Percentiles rank a stretch among this genome's conserved stretches.
These are phyloP conservation scores for Trichopria drosophilae DNA, from an alignment of 2,888 invertebrate genomes.

Conservation along the genomic window DNA sequence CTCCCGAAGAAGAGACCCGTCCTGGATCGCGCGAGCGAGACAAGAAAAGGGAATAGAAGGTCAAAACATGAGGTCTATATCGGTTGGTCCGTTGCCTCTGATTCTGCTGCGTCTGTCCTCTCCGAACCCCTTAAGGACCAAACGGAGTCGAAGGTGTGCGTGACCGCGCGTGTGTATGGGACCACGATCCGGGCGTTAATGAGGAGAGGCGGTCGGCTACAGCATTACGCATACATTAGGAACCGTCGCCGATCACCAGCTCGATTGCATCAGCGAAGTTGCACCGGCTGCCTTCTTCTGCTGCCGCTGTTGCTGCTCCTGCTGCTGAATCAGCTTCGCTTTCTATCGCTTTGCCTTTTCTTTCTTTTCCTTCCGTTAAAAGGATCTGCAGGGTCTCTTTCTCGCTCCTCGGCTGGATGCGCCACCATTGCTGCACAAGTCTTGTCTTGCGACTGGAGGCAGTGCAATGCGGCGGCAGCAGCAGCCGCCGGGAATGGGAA, in stretches of 20 bases:
- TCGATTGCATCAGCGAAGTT: conserved; percentile 48
- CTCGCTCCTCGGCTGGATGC: conserved; percentile 32
- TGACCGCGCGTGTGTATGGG: neutral
- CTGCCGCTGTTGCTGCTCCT: conserved; percentile 21
- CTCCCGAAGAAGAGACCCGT: too few relatives aligned
- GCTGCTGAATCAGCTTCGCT: conserved; percentile 27
- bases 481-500: conserved; percentile 52
- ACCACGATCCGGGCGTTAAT: conserved; percentile 51
- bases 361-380: conserved; percentile 15
- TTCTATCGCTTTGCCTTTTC: conserved; percentile 19
- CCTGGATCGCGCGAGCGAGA: too few relatives aligned
- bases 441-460: conserved; percentile 32
- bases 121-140: too few relatives aligned
- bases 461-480: conserved; percentile 36
- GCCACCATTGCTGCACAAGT: conserved; percentile 29
- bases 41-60: conserved; percentile 33
- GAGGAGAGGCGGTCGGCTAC: conserved; percentile 49
- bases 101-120: neutral
- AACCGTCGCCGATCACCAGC: conserved; percentile 49
- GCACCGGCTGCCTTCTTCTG: conserved; percentile 25
- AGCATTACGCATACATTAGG: conserved; percentile 57
- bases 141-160: neutral
- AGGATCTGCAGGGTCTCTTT: conserved; percentile 20
- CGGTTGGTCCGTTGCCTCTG: conserved; percentile 26
- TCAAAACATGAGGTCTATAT: conserved; percentile 53